These are phyloP conservation scores for Pogonocichla stellata DNA, from an alignment of 2,113 vertebrate genomes.

Conservation along the genomic window DNA sequence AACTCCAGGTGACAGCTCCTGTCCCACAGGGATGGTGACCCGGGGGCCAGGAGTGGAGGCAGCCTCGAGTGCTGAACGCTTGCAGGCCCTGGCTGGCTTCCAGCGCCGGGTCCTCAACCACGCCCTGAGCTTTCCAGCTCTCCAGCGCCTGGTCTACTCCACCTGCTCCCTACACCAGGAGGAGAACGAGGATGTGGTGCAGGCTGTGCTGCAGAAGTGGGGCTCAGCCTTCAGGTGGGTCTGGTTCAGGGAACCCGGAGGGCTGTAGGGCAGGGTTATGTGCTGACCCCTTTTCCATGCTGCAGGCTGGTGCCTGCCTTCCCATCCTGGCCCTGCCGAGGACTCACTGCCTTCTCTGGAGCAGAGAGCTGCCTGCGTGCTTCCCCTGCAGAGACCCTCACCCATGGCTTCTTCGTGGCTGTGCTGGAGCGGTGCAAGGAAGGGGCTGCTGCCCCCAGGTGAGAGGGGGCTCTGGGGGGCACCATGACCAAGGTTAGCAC, in stretches of 20 bases:
- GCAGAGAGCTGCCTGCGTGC: slow-evolving; percentile 84
- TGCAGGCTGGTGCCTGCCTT: slow-evolving; percentile 80
- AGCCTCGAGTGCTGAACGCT: slow-evolving; percentile 44
- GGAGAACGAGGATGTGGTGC: slow-evolving; percentile 92
- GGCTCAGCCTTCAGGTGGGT: slow-evolving; percentile 78
- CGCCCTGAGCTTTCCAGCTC: slow-evolving; percentile 81
- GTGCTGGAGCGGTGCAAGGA: slow-evolving; percentile 74
- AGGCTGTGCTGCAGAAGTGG: slow-evolving; percentile 74
- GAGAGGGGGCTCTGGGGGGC: not conserved
- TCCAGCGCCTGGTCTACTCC: slow-evolving; percentile 88
- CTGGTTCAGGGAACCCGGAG: rapidly evolving
- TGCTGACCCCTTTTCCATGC: not conserved
- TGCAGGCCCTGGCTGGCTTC: slow-evolving; percentile 84
- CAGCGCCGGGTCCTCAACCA: slow-evolving; percentile 84
- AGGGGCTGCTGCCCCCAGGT: not conserved
- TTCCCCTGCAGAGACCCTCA: slow-evolving; percentile 78
- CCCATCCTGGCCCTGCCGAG: slow-evolving; percentile 86
- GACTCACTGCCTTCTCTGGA: slow-evolving; percentile 75
- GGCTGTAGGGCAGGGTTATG: rapidly evolving
- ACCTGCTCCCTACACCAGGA: slow-evolving; percentile 90
- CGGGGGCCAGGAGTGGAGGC: slow-evolving; percentile 39
- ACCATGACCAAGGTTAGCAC: not conserved
- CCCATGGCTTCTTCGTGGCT: slow-evolving; percentile 91
- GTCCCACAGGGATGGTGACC: slow-evolving; percentile 80
- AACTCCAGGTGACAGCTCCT: rapidly evolving